Evolutionary conservation across 2,888 invertebrate genomes (phyloP).

Genomic region (Serrognathus titanus): DNA sequence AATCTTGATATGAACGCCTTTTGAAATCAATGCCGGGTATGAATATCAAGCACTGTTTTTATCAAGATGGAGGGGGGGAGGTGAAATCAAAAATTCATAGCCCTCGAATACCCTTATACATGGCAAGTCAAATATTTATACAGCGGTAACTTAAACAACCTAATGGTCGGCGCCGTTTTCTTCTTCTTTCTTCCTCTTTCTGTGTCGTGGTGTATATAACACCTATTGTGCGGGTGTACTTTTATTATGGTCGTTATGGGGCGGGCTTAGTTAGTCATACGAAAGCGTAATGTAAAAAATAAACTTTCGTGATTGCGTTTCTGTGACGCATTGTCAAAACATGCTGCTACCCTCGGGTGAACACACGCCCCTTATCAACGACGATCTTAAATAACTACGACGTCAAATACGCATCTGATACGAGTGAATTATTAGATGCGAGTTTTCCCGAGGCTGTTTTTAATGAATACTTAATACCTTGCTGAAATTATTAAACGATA

Average conservation of each 20-base stretch:
- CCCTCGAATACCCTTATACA: conserved; percentile 19
- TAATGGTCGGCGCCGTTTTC: not conserved
- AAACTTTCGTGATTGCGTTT: conserved; percentile 35
- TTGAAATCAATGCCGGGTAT: conserved; percentile 36
- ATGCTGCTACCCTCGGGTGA: conserved; percentile 25
- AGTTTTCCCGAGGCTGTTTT: too few species aligned
- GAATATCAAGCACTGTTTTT: conserved; percentile 33
- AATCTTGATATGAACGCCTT: conserved; percentile 34
- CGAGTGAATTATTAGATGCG: conserved; percentile 28
- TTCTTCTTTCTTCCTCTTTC: too few species aligned
- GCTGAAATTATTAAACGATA: too few species aligned
- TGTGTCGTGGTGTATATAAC: too few species aligned
- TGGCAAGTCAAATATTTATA: conserved; percentile 20
- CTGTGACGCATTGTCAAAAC: conserved; percentile 43
- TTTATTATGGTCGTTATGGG: too few species aligned
- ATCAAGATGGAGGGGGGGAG: conserved; percentile 26
- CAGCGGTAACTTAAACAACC: not conserved
- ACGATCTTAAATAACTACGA: conserved; percentile 34
- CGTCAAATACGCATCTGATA: conserved; percentile 31
- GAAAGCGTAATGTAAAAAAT: not conserved
- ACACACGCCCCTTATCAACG: conserved; percentile 28
- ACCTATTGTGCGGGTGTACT: too few species aligned
- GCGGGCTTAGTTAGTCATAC: not conserved
- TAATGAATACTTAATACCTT: too few species aligned
- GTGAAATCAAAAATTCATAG: conserved; percentile 22